A percentile compares a stretch with the other conserved stretches of the same genome.
Conservation (phyloP, 2,888 invertebrate species). For the Quadriops clusia region DNA sequence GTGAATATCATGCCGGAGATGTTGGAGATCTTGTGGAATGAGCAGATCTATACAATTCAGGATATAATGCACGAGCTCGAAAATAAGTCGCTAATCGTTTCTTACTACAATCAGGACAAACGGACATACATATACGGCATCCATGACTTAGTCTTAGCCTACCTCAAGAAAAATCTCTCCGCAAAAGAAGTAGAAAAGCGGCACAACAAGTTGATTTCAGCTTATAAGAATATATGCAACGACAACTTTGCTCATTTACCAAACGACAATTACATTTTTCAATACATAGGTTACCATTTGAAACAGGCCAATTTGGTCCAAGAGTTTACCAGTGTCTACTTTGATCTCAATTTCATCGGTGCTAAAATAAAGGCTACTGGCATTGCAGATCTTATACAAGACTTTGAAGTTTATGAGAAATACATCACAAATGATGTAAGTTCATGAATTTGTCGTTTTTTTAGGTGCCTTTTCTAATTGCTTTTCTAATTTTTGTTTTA, state of each 20-base stretch:
- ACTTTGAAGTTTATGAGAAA: conserved; percentile 50
- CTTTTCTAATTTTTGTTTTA: too few relatives aligned
- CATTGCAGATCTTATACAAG: conserved; percentile 54
- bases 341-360: conserved; percentile 57
- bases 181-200: conserved; percentile 37
- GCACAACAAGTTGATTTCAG: conserved; percentile 47
- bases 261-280: conserved; percentile 61
- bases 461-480: too few relatives aligned
- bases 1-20: conserved; percentile 41
- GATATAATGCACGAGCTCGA: conserved; percentile 50
- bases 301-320: conserved; percentile 42
- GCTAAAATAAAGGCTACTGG: conserved; percentile 57
- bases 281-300: conserved; percentile 60
- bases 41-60: conserved; percentile 40
- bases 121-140: conserved; percentile 54
- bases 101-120: conserved; percentile 45
- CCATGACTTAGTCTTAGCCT: conserved; percentile 55
- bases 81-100: conserved; percentile 54
- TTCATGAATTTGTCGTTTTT: too few relatives aligned
- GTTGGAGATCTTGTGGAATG: conserved; percentile 40
- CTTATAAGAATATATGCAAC: conserved; percentile 42
- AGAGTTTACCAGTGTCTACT: conserved; percentile 48
- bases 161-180: conserved; percentile 41
- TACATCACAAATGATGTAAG: conserved; percentile 45
- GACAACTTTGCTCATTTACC: conserved; percentile 46